Evolutionary conservation across 2,113 vertebrate species (phyloP), one percentile per base, ranked within the genome.

Genomic region (Cariama cristata): DNA sequence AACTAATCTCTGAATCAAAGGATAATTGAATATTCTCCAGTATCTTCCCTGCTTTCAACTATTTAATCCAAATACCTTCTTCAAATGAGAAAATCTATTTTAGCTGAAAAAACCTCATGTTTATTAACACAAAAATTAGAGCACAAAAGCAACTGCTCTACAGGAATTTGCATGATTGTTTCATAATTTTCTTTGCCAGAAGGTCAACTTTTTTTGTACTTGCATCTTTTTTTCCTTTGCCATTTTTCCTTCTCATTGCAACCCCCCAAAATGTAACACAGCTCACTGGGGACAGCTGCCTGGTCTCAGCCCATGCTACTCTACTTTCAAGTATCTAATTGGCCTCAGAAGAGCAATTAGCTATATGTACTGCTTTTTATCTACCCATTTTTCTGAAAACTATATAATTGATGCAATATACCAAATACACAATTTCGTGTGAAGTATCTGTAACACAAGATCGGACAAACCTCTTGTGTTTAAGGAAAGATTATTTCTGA

Each of bases 331-430:
- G 85, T 73, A 32, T 64, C 89, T 95, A 95, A 93, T 73, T 84
- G 28, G 33, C 90, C 88, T 97, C 90, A 86, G 56, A 94, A 94
- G 90, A 91, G 30, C 93, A 94, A 91, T 94, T 94, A 95, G 22
- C 44, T 71, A 14, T 74, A 79, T 47, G 24, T 59, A n/a, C 7
- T 26, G 38, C n/a, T 56, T 90, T 94, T 93, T 86, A 26, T 74
- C 40, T 5, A 68, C 68, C 62, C 2, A 28, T 80, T 90, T 91
- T 96, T 82, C 58, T 88, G 45, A 55, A 91, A 96, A 74, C 19
- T 85, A 26, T 76, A 3, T 87, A 85, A 96, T 38, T 81, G 28
- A n/a, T 85, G 32, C 9, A 53, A 92, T 79, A 56, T 33, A n/a
- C 27, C 59, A 96, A 95, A 91, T 63, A 75, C 56, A 88, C 27